phyloP scores from a whole-genome alignment of 2,888 invertebrate species.

The Bombylius major region DNA sequence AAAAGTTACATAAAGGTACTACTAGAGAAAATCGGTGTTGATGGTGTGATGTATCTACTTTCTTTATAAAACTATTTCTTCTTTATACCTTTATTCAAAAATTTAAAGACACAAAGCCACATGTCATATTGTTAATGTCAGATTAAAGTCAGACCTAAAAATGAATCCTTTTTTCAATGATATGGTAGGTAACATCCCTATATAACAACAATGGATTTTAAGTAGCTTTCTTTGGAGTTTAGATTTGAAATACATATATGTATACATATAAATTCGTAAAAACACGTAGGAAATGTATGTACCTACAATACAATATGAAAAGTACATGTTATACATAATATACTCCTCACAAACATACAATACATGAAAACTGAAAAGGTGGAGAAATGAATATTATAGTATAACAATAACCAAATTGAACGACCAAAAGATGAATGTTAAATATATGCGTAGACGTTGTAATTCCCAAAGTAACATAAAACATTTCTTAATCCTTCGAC shows the following conservation, averaged over 20 bases:
- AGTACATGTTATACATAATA: too few species aligned
- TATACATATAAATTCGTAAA: too few species aligned
- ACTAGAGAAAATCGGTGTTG: too few species aligned
- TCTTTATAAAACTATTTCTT: background rate
- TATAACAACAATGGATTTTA: background rate
- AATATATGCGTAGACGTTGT: background rate
- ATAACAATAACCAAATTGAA: background rate
- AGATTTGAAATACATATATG: too few species aligned
- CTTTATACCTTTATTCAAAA: background rate
- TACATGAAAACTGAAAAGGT: too few species aligned
- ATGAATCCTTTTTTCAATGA: background rate
- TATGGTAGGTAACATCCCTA: background rate
- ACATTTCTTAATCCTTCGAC: constrained; percentile 8
- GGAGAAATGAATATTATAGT: too few species aligned
- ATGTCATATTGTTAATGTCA: constrained; percentile 7
- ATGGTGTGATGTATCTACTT: background rate
- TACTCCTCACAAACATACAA: too few species aligned
- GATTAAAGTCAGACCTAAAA: background rate
- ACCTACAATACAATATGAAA: too few species aligned
- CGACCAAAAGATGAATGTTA: background rate
- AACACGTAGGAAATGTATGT: too few species aligned
- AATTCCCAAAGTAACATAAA: background rate
- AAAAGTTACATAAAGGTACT: too few species aligned
- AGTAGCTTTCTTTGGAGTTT: background rate
- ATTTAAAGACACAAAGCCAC: background rate